phyloP scores from a whole-genome alignment of 2,797 vertebrate genomes.

The Nannoperca australis region DNA sequence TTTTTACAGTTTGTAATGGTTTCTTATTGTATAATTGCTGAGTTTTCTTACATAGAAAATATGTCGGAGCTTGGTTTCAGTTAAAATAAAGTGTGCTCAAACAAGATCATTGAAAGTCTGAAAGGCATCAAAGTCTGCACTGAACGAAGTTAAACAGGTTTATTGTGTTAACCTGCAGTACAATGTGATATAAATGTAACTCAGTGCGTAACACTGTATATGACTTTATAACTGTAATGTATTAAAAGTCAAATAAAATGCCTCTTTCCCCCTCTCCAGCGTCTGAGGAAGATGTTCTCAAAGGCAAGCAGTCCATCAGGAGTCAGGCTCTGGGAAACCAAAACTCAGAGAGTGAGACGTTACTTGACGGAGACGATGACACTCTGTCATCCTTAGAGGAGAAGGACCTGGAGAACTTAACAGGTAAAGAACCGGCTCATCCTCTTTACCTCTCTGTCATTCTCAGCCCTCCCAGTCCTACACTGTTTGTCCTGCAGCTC shows the following conservation, averaged over 20 bases:
- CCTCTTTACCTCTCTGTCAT: constrained; percentile 13
- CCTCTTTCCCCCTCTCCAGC: constrained; percentile 82
- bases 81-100: constrained; percentile 1
- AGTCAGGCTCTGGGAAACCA: constrained; percentile 93
- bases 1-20: constrained; percentile 8
- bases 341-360: constrained; percentile 92
- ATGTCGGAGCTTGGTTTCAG: background rate
- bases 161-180: background rate
- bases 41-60: background rate
- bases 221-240: background rate
- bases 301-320: constrained; percentile 95
- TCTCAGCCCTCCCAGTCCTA: background rate
- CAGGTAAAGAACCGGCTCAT: constrained; percentile 85
- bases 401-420: constrained; percentile 95
- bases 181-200: background rate
- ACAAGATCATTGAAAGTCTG: constrained; percentile 3
- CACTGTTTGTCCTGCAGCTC: background rate
- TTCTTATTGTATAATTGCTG: background rate
- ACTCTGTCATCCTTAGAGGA: constrained; percentile 95
- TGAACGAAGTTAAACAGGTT: background rate
- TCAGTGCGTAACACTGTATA: background rate
- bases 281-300: constrained; percentile 93
- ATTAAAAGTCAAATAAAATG: constrained; percentile 36
- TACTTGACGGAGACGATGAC: constrained; percentile 94
- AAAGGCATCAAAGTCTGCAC: background rate